phyloP scores from a whole-genome alignment of 2,888 invertebrate species.

The Dicycla oo region DNA sequence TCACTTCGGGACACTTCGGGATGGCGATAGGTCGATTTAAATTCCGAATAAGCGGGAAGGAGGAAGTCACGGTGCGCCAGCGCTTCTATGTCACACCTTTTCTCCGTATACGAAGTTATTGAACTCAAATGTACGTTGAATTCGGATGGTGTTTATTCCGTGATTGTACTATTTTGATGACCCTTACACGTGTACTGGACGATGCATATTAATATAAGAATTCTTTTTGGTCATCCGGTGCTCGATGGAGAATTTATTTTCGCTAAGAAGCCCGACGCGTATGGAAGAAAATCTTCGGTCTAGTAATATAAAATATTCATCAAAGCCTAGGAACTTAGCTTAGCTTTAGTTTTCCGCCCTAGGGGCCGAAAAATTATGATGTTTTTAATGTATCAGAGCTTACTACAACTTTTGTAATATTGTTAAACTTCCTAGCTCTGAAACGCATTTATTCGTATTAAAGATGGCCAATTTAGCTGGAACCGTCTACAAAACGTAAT shows the following conservation, averaged over 20 bases:
- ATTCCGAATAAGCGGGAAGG: constrained; percentile 90
- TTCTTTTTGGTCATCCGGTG: constrained; percentile 40
- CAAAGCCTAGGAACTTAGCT: too few relatives aligned
- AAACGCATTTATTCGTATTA: background rate
- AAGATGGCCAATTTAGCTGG: background rate
- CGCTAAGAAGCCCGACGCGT: background rate
- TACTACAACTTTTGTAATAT: background rate
- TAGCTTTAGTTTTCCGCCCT: too few relatives aligned
- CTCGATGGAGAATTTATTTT: background rate
- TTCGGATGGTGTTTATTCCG: constrained; percentile 72
- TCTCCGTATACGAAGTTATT: constrained; percentile 88
- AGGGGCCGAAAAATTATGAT: background rate
- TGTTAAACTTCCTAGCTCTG: background rate
- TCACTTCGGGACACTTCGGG: constrained; percentile 73
- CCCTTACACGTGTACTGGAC: constrained; percentile 60
- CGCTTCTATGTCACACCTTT: constrained; percentile 88
- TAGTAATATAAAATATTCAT: background rate
- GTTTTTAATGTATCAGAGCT: background rate
- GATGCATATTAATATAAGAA: constrained; percentile 50
- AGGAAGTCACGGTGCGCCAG: constrained; percentile 87
- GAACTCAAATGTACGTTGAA: constrained; percentile 78
- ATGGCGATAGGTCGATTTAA: constrained; percentile 88
- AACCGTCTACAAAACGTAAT: background rate
- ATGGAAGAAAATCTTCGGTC: background rate
- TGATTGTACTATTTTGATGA: constrained; percentile 68